A percentile compares a stretch with the other conserved stretches of the same genome.
Evolutionary conservation across 2,888 invertebrate genomes (phyloP).

Genomic region (Diloba caeruleocephala): DNA sequence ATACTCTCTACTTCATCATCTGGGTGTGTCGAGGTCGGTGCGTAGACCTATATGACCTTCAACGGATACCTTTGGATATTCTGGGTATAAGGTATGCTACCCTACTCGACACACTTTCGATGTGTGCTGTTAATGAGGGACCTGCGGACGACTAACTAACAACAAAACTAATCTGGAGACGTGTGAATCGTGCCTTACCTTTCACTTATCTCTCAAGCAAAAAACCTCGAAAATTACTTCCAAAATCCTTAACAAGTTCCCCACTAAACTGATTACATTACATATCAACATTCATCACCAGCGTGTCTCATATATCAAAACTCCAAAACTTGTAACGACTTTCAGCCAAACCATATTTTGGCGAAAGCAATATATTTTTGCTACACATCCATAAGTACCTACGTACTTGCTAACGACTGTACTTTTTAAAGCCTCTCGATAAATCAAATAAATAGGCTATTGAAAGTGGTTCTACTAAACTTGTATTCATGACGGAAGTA

Average conservation of each 20-base stretch:
- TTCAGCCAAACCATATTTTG: conserved; percentile 37
- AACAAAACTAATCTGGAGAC: no score
- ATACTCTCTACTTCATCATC: no score
- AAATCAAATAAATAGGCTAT: conserved; percentile 24
- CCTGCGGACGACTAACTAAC: no score
- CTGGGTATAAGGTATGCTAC: no score
- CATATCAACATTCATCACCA: conserved; percentile 33
- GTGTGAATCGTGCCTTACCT: background rate
- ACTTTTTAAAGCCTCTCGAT: conserved; percentile 34
- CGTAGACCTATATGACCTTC: no score
- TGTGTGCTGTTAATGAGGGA: no score
- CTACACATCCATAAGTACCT: background rate
- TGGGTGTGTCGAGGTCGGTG: no score
- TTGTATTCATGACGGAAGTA: conserved; percentile 1
- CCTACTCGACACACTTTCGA: no score
- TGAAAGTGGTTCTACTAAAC: conserved; percentile 11
- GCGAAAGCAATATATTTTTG: conserved; percentile 26
- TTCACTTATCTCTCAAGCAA: background rate
- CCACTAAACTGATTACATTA: conserved; percentile 31
- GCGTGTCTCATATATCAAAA: conserved; percentile 30
- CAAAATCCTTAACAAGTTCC: conserved; percentile 22
- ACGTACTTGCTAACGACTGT: conserved; percentile 7
- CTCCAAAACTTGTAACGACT: conserved; percentile 33
- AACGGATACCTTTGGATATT: no score
- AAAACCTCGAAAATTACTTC: conserved; percentile 1